phyloP scores from a whole-genome alignment of 2,888 invertebrate species.

The Geotrupes spiniger region DNA sequence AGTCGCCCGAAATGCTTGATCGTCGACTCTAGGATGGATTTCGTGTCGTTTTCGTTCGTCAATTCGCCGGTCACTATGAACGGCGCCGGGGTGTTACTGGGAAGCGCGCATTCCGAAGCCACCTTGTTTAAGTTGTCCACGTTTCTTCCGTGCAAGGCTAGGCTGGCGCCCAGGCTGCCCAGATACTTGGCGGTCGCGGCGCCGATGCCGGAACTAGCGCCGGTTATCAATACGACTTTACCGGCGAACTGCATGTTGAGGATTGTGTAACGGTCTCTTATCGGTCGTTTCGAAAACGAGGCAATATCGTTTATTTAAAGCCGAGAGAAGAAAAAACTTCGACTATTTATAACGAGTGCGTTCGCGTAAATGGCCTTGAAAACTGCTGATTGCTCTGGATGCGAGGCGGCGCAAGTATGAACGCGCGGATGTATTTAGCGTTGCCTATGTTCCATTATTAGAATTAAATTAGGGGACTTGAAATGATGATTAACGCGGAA shows the following conservation, averaged over 20 bases:
- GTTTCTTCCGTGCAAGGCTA: slow-evolving; percentile 74
- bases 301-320: too few relatives aligned
- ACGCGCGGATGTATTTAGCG: too few relatives aligned
- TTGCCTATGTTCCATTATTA: too few relatives aligned
- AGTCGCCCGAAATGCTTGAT: slow-evolving; percentile 71
- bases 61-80: slow-evolving; percentile 68
- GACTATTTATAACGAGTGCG: too few relatives aligned
- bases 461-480: too few relatives aligned
- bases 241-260: slow-evolving; percentile 57
- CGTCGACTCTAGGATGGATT: slow-evolving; percentile 69
- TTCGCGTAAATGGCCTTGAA: too few relatives aligned
- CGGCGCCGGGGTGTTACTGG: slow-evolving; percentile 47
- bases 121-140: slow-evolving; percentile 63
- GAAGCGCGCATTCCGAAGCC: slow-evolving; percentile 56
- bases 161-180: slow-evolving; percentile 69
- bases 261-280: too few relatives aligned
- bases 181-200: slow-evolving; percentile 77
- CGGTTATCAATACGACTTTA: slow-evolving; percentile 73
- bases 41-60: slow-evolving; percentile 69
- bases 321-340: too few relatives aligned
- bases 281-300: too few relatives aligned
- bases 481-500: too few relatives aligned
- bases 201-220: slow-evolving; percentile 85
- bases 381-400: too few relatives aligned
- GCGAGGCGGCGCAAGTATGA: too few relatives aligned